Percentiles rank a stretch among this genome's conserved stretches.
Evolutionary conservation across 2,797 vertebrate genomes (phyloP).

Genomic region (Streptopelia turtur): DNA sequence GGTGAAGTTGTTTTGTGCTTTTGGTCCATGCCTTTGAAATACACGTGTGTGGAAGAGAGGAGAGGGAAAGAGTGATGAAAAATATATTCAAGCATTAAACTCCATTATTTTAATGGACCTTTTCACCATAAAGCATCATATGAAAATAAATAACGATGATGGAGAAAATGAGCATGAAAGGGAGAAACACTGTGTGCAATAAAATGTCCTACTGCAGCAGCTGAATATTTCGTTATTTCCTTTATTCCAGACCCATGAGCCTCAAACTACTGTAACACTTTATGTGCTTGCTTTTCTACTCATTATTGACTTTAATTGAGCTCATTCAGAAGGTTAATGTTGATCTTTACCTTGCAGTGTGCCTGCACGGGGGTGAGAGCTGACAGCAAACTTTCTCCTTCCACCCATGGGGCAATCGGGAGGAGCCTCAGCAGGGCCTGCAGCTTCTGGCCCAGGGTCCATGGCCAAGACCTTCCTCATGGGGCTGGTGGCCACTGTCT

Average conservation of each 20-base stretch:
- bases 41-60: accelerated
- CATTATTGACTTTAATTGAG: not conserved
- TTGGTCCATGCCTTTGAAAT: not conserved
- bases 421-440: not conserved
- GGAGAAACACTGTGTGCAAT: not conserved
- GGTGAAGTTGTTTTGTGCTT: not conserved
- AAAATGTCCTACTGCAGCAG: not conserved
- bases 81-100: not conserved
- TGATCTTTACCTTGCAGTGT: not conserved
- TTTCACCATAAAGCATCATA: not conserved
- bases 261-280: not conserved
- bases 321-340: not conserved
- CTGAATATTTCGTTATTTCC: not conserved
- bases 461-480: not conserved
- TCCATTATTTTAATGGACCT: not conserved
- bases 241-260: not conserved
- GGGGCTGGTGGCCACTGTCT: not conserved
- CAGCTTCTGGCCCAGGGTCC: not conserved
- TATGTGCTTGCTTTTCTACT: not conserved
- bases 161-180: not conserved
- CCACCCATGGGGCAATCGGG: not conserved
- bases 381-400: not conserved
- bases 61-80: not conserved
- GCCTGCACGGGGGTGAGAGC: not conserved
- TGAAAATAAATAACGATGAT: not conserved